Evolutionary conservation across 2,888 invertebrate species (phyloP), one percentile per base, ranked within the genome.

Genomic region (Dichetophora obliterata): DNA sequence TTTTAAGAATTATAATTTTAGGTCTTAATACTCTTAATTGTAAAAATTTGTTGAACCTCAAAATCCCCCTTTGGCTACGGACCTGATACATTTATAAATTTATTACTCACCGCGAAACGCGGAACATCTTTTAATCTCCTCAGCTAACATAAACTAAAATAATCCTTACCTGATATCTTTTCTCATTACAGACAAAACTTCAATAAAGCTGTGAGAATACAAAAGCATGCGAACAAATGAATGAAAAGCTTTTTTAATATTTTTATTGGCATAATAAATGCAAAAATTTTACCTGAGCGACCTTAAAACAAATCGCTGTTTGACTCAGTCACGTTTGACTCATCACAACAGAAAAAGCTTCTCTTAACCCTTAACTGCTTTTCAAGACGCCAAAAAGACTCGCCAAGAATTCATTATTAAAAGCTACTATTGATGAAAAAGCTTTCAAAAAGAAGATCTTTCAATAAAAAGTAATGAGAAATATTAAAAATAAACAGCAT

Each of bases 201-300:
- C 11, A 19, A n/a, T n/a, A 54, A 54, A 54, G 9, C 11, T 27
- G 27, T n/a, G 63, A 34, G 43, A 43, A 43, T 43, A 11, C 43
- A 43, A 43, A 43, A 63, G 31, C 27, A 16, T 31, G 24, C 63
- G 31, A 43, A 63, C 19, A 22, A 54, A 54, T 54, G 54, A 54
- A 54, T 54, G 54, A 22, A 54, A 54, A 54, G 54, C 54, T 54
- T n/a, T n/a, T n/a, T 19, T 54, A 31, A 31, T 54, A 52, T 54
- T 11, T 43, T 43, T 43, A 19, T 22, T 54, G 63, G 14, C 16
- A 34, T 27, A 27, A n/a, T 11, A 3, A 43, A 43, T 31, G 34
- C 31, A 34, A 31, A 63, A 63, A 34, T 63, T 63, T 31, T 63
- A 63, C 63, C 63, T 63, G 63, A 27, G 63, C 43, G 22, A 48